Percentiles rank a stretch among this genome's conserved stretches.
Evolutionary conservation across 1,140 invertebrate genomes (phyloP).

Genomic region (Diuraphis noxia): DNA sequence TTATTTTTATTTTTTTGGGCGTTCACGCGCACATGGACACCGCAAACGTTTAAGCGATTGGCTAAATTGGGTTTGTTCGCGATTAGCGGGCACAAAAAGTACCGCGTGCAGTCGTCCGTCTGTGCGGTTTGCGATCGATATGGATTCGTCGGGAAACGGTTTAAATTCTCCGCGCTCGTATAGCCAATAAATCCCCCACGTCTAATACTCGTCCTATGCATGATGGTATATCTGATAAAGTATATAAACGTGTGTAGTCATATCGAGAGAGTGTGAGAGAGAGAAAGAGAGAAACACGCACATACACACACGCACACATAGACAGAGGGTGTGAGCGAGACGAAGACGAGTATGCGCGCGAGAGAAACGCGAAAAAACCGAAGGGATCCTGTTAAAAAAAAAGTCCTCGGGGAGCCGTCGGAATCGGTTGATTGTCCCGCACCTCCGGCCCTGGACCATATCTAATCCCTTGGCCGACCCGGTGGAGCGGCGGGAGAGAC

Average conservation of each 20-base stretch:
- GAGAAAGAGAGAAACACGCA: neutral
- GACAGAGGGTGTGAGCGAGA: neutral
- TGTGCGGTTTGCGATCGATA: conserved; percentile 23
- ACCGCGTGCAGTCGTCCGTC: conserved; percentile 16
- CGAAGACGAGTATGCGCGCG: neutral
- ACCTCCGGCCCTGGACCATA: neutral
- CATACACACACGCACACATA: neutral
- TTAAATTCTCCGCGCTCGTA: conserved; percentile 35
- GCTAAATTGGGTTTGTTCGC: conserved; percentile 50
- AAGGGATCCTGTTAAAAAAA: conserved; percentile 53
- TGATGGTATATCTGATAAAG: conserved; percentile 46
- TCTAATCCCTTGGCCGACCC: conserved; percentile 41
- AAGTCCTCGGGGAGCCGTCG: conserved; percentile 52
- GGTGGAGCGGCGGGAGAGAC: neutral
- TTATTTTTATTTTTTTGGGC: neutral
- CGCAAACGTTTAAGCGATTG: conserved; percentile 35
- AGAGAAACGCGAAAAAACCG: conserved; percentile 34
- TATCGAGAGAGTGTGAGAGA: neutral
- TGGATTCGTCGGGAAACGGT: conserved; percentile 21
- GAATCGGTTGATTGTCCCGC: conserved; percentile 53
- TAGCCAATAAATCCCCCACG: conserved; percentile 46
- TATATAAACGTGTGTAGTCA: neutral
- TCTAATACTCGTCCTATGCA: conserved; percentile 49
- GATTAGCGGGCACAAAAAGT: conserved; percentile 33
- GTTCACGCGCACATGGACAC: neutral